Evolutionary conservation across 2,113 vertebrate genomes (phyloP).

Genomic region (Rhinogobius similis): DNA sequence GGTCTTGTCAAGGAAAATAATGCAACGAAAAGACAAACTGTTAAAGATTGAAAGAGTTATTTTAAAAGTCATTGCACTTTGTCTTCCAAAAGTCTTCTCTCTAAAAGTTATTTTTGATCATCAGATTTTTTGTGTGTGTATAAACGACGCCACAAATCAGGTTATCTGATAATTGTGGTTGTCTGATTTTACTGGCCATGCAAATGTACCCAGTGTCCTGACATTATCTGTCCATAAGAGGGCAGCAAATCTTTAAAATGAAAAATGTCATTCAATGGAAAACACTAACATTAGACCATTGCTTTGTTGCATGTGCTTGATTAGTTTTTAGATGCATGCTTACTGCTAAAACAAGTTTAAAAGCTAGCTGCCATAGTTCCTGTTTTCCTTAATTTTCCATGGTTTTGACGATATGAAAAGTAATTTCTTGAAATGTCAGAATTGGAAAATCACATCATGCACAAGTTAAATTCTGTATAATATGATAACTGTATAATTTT

Average conservation of each 20-base stretch:
- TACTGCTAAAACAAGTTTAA: neutral
- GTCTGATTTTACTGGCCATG: too few relatives aligned
- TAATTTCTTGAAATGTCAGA: neutral
- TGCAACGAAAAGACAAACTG: too few relatives aligned
- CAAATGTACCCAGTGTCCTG: neutral
- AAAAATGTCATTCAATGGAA: neutral
- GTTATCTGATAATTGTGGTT: too few relatives aligned
- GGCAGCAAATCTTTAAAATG: slow-evolving; percentile 44
- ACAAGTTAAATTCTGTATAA: neutral
- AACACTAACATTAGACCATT: neutral
- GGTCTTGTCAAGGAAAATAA: too few relatives aligned
- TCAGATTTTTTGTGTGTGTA: too few relatives aligned
- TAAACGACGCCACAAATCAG: too few relatives aligned
- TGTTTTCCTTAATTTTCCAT: neutral
- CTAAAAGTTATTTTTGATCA: too few relatives aligned
- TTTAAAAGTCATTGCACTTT: too few relatives aligned
- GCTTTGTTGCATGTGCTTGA: neutral
- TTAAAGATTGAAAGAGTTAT: too few relatives aligned
- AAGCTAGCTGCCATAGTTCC: neutral
- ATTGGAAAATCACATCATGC: neutral
- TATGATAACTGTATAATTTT: neutral
- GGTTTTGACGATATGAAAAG: neutral
- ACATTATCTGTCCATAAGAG: slow-evolving; percentile 43
- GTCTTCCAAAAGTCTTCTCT: too few relatives aligned
- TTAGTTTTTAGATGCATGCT: neutral